A percentile compares a stretch with the other conserved stretches of the same genome.
These are phyloP conservation scores for Aphelinus certus DNA, from an alignment of 1,140 invertebrate genomes.

Conservation along the genomic window DNA sequence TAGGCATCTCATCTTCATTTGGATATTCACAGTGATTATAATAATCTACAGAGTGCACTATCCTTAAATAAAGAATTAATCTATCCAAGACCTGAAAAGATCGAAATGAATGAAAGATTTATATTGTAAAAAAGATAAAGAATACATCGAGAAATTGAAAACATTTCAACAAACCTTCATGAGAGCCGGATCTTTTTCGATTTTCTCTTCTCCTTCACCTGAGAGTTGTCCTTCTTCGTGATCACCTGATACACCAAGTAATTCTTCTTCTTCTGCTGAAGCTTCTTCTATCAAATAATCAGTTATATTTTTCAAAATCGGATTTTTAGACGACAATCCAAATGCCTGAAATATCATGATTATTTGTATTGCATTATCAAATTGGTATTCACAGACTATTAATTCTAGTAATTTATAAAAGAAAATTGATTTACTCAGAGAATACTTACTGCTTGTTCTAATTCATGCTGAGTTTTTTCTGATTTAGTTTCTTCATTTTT, in stretches of 20 bases:
- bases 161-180: conserved; percentile 70
- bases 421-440: not conserved
- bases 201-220: conserved; percentile 67
- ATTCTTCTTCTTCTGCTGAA: conserved; percentile 96
- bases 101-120: conserved; percentile 20
- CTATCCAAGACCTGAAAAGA: conserved; percentile 75
- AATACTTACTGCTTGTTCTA: conserved; percentile 56
- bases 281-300: conserved; percentile 99
- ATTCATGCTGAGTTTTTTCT: conserved; percentile 50
- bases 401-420: too few relatives aligned
- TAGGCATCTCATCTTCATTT: conserved; percentile 99
- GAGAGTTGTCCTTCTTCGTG: conserved; percentile 68
- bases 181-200: conserved; percentile 83
- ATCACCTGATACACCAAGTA: conserved; percentile 79
- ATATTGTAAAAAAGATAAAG: too few relatives aligned
- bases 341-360: conserved; percentile 67
- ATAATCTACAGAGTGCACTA: conserved; percentile 99
- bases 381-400: too few relatives aligned
- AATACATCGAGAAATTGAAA: conserved; percentile 2
- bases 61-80: conserved; percentile 91
- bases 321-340: conserved; percentile 90
- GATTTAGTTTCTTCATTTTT: conserved; percentile 47
- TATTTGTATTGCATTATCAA: too few relatives aligned
- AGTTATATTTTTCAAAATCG: conserved; percentile 95
- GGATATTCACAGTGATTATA: conserved; percentile 99